Conservation (phyloP, 2,888 invertebrate species). For the Lycophotia porphyrea region DNA sequence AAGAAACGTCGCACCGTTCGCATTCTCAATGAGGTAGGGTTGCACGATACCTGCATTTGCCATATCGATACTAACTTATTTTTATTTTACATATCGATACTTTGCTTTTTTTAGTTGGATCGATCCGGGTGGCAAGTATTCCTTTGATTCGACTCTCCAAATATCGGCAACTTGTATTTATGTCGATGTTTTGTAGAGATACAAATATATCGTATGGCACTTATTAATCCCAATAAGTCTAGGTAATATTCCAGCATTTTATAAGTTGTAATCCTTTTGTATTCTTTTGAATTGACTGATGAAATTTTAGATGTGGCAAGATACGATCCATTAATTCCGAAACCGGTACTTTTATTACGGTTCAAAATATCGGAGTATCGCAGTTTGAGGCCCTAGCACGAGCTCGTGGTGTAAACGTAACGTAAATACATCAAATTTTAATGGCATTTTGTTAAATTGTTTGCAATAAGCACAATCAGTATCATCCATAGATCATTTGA, state of each 20-base stretch:
- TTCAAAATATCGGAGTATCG: background rate
- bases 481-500: too few species aligned
- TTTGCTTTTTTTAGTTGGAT: background rate
- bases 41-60: background rate
- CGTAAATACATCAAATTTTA: too few species aligned
- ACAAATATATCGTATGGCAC: background rate
- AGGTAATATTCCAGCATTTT: background rate
- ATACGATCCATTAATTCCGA: background rate
- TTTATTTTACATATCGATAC: too few species aligned
- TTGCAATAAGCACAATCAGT: too few species aligned
- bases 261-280: background rate
- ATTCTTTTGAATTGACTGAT: background rate
- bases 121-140: background rate
- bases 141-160: background rate
- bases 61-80: background rate
- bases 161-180: background rate
- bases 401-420: too few species aligned
- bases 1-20: conserved; percentile 6
- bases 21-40: conserved; percentile 21
- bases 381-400: too few species aligned
- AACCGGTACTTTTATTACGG: background rate
- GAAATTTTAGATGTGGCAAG: too few species aligned
- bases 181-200: background rate
- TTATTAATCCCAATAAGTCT: background rate
- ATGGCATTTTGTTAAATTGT: too few species aligned